Percentiles rank a stretch among this genome's conserved stretches.
Conservation (phyloP, 2,797 vertebrate genomes). For the Geotrypetes seraphini region DNA sequence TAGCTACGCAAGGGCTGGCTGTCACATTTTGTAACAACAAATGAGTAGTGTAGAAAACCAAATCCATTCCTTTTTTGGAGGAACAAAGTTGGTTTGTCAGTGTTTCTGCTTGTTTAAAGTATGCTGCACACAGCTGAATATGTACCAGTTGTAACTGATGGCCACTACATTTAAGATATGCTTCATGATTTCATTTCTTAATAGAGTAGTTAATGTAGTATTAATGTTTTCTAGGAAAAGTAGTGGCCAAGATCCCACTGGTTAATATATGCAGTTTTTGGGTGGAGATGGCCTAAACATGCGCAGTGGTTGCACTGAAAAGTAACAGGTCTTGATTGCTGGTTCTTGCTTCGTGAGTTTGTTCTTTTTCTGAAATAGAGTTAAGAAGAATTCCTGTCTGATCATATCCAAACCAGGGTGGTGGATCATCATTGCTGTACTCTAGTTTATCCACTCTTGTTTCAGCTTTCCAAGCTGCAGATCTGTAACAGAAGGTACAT, state of each 20-base stretch:
- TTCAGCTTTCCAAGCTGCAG: constrained; percentile 50
- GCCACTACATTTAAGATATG: too few species aligned
- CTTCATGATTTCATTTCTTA: too few species aligned
- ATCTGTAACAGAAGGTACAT: constrained; percentile 48
- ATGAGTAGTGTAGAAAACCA: too few species aligned
- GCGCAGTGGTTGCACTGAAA: not conserved
- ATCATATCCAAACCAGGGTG: constrained; percentile 44
- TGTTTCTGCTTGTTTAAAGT: too few species aligned
- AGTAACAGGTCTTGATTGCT: not conserved
- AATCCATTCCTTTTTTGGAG: too few species aligned
- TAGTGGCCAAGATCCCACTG: not conserved
- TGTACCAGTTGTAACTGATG: too few species aligned
- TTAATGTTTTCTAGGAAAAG: constrained; percentile 1
- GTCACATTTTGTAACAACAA: too few species aligned
- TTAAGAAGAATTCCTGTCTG: constrained; percentile 5
- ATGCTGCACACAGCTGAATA: too few species aligned
- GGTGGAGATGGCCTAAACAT: not conserved
- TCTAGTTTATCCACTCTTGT: constrained; percentile 45
- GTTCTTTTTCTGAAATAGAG: constrained; percentile 1
- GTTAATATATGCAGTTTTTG: constrained; percentile 1
- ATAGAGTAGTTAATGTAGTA: not conserved
- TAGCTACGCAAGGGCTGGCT: too few species aligned
- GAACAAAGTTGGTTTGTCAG: too few species aligned
- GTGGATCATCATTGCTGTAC: constrained; percentile 47
- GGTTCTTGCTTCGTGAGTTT: constrained; percentile 1